Evolutionary conservation across 1,140 invertebrate genomes (phyloP), one percentile per base, ranked within the genome.

Genomic region (Pectinophora gossypiella): DNA sequence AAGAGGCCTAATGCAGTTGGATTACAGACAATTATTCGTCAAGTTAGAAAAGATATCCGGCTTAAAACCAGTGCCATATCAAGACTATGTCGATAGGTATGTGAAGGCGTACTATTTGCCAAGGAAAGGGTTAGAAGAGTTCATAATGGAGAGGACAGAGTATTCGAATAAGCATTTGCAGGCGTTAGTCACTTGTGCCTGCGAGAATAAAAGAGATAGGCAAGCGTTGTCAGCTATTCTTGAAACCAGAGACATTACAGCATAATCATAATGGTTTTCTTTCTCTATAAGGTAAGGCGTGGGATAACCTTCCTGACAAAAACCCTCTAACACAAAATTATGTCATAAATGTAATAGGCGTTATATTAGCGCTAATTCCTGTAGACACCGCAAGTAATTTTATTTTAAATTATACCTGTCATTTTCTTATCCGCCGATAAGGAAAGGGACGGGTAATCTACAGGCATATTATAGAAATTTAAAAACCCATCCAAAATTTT

Each of bases 91-190:
- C 0, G 97, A 99, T 85, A 91, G 91, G 19, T 99, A 98, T 73
- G 95, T 99, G 1, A 99, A 99, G 81, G 97, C 97, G 0, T 99
- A 96, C 78, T 99, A 99, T 88, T 90, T 98, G 59, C 95, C 96
- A 0, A 94, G 98, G 64, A 91, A 91, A 52, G 93, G 93, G 52
- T 89, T 99, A 4, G 96, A 99, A 85, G 89, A 93, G 15, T 99
- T 97, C 94, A 91, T 99, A 9, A 91, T 92, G 59, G 92, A 94
- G 38, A 95, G 97, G 80, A 91, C 94, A 85, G 95, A 98, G 77
- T 99, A 99, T 88, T 95, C 95, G 0, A 87, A 90, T 12, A 96
- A 96, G 60, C 98, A 99, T 88, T 77, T 99, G 27, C 87, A 92
- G 23, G 93, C 95, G 36, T 89, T 99, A 15, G 92, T 99, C 1